phyloP scores from a whole-genome alignment of 2,113 vertebrate genomes.

The Todiramphus chloris region DNA sequence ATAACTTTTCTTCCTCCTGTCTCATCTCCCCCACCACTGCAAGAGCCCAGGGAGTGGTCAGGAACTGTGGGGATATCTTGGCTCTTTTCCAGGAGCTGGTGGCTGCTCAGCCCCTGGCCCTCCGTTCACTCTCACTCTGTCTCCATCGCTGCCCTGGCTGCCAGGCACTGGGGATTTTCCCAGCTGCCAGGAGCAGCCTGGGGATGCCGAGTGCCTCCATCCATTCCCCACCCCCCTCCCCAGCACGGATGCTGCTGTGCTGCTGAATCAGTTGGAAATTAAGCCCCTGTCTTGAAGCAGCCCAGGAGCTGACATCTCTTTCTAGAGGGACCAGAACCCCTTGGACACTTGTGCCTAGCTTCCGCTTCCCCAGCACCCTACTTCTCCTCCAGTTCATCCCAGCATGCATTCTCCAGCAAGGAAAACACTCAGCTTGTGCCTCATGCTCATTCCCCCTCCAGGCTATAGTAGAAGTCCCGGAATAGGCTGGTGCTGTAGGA shows the following conservation, averaged over 20 bases:
- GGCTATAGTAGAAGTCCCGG: background rate
- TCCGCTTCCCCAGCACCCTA: background rate
- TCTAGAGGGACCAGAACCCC: background rate
- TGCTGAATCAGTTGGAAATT: background rate
- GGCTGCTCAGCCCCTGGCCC: background rate
- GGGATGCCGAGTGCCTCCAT: background rate
- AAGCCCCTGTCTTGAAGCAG: background rate
- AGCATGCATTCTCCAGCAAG: background rate
- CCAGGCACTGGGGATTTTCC: background rate
- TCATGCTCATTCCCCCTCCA: background rate
- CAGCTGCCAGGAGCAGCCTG: background rate
- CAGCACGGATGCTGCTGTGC: background rate
- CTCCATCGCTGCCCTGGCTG: background rate
- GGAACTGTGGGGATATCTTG: accelerated
- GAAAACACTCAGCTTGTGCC: background rate
- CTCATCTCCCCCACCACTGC: background rate
- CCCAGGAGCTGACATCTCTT: background rate
- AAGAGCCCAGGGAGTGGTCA: background rate
- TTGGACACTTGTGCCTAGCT: background rate
- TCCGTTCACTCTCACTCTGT: accelerated
- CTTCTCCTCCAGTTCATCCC: background rate
- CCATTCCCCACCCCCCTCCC: background rate
- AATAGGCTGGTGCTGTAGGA: background rate
- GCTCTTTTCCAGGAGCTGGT: background rate
- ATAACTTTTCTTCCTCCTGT: background rate